These are phyloP conservation scores for Vombatus ursinus DNA, from an alignment of 2,113 vertebrate species.

Conservation along the genomic window DNA sequence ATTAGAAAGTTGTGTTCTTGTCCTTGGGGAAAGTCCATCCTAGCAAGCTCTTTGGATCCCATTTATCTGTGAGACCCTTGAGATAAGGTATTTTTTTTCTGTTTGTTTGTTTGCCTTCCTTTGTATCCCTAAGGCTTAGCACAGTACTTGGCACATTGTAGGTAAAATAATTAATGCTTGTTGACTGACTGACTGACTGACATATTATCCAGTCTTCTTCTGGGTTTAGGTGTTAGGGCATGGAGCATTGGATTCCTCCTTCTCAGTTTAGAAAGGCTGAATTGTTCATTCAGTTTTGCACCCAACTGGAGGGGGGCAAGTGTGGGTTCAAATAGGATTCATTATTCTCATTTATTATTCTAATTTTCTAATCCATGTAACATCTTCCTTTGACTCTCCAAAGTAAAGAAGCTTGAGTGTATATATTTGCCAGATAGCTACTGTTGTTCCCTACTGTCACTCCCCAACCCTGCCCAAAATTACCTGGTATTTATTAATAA, in stretches of 20 bases:
- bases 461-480: neutral
- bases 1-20: neutral
- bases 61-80: neutral
- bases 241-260: neutral
- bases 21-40: neutral
- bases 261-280: conserved; percentile 14
- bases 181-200: neutral
- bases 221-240: neutral
- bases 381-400: neutral
- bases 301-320: neutral
- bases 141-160: neutral
- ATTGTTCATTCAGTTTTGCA: neutral
- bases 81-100: neutral
- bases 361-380: neutral
- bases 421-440: neutral
- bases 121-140: neutral
- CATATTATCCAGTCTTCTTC: neutral
- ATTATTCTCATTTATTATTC: conserved; percentile 12
- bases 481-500: neutral
- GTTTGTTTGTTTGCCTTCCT: neutral
- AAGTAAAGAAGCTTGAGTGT: neutral
- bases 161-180: neutral
- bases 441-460: neutral
- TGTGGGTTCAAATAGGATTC: neutral
- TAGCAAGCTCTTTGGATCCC: neutral